Evolutionary conservation across 2,797 vertebrate genomes (phyloP).

Genomic region (Myiothlypis chrysogaster): DNA sequence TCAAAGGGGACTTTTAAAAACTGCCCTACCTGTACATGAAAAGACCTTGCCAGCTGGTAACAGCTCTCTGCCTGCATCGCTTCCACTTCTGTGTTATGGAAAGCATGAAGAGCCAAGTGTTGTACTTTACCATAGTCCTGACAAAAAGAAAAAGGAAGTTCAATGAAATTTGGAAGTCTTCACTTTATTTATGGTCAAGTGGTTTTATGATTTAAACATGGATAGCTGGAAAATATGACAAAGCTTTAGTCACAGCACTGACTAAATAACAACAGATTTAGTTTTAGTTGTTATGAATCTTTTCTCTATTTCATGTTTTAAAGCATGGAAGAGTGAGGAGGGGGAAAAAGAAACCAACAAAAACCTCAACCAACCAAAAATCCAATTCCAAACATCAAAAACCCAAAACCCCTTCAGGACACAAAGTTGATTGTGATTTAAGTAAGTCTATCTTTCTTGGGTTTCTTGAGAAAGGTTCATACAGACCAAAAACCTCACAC

Average conservation of each 20-base stretch:
- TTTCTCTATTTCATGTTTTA: not conserved
- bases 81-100: slow-evolving; percentile 98
- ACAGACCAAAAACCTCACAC: not conserved
- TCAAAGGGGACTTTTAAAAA: not conserved
- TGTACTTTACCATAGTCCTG: slow-evolving; percentile 99
- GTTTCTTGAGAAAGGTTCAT: not conserved
- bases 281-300: not conserved
- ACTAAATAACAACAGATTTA: not conserved
- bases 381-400: not conserved
- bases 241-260: not conserved
- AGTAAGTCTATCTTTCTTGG: not conserved
- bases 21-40: slow-evolving; percentile 91
- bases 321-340: not conserved
- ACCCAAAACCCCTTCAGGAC: not conserved
- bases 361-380: not conserved
- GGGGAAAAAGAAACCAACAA: not conserved
- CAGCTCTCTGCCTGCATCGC: slow-evolving; percentile 99
- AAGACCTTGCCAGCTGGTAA: slow-evolving; percentile 95
- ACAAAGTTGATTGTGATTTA: not conserved
- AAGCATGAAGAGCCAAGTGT: slow-evolving; percentile 96
- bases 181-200: not conserved
- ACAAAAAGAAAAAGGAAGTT: not conserved
- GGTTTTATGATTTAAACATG: not conserved
- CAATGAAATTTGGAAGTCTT: not conserved
- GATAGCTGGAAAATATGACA: not conserved